Evolutionary conservation across 2,113 vertebrate species (phyloP).

Genomic region (Prinia subflava): DNA sequence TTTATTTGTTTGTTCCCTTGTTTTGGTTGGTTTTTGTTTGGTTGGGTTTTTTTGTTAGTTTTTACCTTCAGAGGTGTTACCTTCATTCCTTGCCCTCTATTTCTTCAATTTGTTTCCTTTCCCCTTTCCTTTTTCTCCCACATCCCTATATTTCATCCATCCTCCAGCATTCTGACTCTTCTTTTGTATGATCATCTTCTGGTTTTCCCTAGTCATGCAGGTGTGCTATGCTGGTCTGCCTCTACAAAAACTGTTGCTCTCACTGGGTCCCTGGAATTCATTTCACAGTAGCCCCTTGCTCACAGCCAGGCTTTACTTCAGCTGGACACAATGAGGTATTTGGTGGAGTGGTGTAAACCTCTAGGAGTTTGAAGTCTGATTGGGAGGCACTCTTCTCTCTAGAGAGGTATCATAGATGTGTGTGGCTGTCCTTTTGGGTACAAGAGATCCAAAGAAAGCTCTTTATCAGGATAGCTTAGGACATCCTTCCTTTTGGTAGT

Average conservation of each 20-base stretch:
- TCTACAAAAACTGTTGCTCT: accelerated
- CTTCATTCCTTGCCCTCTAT: neutral
- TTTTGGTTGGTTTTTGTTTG: too few species aligned
- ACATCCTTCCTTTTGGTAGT: neutral
- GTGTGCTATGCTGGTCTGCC: neutral
- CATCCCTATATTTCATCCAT: neutral
- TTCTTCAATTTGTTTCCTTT: neutral
- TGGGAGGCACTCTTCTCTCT: neutral
- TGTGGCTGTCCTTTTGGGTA: neutral
- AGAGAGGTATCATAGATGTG: neutral
- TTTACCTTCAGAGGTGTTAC: neutral
- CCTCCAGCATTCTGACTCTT: neutral
- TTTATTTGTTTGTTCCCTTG: too few species aligned
- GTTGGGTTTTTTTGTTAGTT: too few species aligned
- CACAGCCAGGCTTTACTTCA: neutral
- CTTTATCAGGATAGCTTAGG: neutral
- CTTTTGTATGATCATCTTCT: neutral
- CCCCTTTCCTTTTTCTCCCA: neutral
- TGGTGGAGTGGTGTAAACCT: neutral
- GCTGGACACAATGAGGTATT: neutral
- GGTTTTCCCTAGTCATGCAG: neutral
- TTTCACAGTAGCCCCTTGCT: neutral
- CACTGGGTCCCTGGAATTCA: neutral
- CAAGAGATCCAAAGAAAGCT: neutral
- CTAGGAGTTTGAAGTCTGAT: neutral